Conservation (phyloP, 2,113 vertebrate genomes). For the Cebidichthys violaceus region DNA sequence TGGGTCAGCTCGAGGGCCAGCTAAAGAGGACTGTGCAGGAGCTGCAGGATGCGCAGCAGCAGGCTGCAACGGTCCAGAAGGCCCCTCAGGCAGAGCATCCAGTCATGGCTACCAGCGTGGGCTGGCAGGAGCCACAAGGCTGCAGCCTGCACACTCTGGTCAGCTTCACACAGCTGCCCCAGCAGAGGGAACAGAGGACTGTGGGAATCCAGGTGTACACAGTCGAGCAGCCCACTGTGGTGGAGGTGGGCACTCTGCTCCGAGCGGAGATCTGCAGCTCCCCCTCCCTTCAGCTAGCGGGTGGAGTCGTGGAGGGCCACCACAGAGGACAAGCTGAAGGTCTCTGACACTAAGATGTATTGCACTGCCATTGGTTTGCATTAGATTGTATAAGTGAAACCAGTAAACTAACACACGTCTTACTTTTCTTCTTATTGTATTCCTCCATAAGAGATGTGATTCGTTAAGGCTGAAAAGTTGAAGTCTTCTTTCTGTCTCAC, state of each 20-base stretch:
- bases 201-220: slow-evolving; percentile 87
- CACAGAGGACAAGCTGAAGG: slow-evolving; percentile 77
- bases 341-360: slow-evolving; percentile 22
- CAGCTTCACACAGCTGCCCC: slow-evolving; percentile 80
- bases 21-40: slow-evolving; percentile 84
- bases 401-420: neutral
- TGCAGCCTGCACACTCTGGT: slow-evolving; percentile 81
- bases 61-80: slow-evolving; percentile 57
- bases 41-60: slow-evolving; percentile 78
- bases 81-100: slow-evolving; percentile 74
- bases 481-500: slow-evolving; percentile 20
- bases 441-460: neutral
- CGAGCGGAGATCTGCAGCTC: slow-evolving; percentile 77
- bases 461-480: neutral
- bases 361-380: neutral
- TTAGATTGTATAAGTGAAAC: slow-evolving; percentile 2
- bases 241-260: slow-evolving; percentile 79
- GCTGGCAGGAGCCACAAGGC: slow-evolving; percentile 80
- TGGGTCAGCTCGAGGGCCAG: slow-evolving; percentile 86
- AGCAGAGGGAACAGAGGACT: slow-evolving; percentile 80
- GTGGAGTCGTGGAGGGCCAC: slow-evolving; percentile 29
- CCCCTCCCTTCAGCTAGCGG: slow-evolving; percentile 50
- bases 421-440: slow-evolving; percentile 2
- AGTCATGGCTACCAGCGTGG: slow-evolving; percentile 80
- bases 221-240: slow-evolving; percentile 82